Evolutionary conservation across 2,888 invertebrate genomes (phyloP).

Genomic region (Orgyia antiqua): DNA sequence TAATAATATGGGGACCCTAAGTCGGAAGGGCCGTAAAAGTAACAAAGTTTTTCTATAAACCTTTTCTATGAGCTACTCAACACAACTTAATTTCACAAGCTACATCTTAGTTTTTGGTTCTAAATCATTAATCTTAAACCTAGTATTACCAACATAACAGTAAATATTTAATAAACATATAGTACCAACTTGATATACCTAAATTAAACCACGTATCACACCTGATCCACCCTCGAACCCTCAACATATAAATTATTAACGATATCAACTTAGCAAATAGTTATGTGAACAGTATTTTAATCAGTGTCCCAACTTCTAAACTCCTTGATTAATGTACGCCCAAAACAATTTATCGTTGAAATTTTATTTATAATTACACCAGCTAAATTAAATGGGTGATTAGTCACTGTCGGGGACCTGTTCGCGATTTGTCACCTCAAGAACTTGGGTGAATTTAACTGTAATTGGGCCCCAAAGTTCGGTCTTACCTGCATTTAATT

Average conservation of each 20-base stretch:
- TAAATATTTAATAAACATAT: too few species aligned
- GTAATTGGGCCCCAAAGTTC: constrained; percentile 71
- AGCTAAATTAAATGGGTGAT: constrained; percentile 72
- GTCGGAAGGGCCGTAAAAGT: too few species aligned
- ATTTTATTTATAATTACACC: constrained; percentile 77
- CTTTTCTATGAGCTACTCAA: too few species aligned
- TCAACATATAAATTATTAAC: constrained; percentile 72
- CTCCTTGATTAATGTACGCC: constrained; percentile 78
- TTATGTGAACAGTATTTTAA: constrained; percentile 76
- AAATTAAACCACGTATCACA: constrained; percentile 44
- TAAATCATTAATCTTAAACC: too few species aligned
- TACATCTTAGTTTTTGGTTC: too few species aligned
- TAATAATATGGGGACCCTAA: too few species aligned
- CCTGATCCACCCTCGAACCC: constrained; percentile 54
- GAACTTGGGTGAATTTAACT: constrained; percentile 66
- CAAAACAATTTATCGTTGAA: constrained; percentile 72
- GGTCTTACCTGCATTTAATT: constrained; percentile 54
- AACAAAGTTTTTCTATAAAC: too few species aligned
- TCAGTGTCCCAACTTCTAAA: constrained; percentile 68
- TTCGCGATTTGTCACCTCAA: constrained; percentile 74
- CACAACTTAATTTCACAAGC: too few species aligned
- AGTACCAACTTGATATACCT: constrained; percentile 21
- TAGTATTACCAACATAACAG: too few species aligned
- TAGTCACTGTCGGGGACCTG: constrained; percentile 73
- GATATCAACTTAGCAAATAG: constrained; percentile 74